Evolutionary conservation across 2,113 vertebrate species (phyloP), one percentile per base, ranked within the genome.

Genomic region (Smithornis capensis): DNA sequence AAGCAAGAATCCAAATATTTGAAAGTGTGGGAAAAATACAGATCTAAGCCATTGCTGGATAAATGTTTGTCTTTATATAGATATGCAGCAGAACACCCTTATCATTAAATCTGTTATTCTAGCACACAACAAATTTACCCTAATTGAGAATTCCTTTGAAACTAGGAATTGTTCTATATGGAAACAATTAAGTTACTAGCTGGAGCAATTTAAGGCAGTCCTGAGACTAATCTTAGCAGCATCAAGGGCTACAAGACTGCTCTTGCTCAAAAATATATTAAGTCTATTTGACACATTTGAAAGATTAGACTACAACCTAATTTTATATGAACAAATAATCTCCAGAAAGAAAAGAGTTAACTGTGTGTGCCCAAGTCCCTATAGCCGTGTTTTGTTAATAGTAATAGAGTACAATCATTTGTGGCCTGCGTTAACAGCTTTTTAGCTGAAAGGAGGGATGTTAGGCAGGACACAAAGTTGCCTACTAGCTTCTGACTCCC

Each of bases 121-220:
- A 84, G 28, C 74, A 91, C 70, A 82, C 52, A 82, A 85, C 62
- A 97, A 62, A 82, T 89, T 94, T 45, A 91, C 40, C 53, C 57
- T 89, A 82, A 87, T 87, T 82, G 65, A 68, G 67, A 87, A 97
- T 69, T 92, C 65, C 78, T 92, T 95, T 96, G 93, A 95, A 92
- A 83, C 11, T 10, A 73, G 57, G 57, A 91, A 82, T 92, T 73
- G 49, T 84, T 91, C 53, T 92, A 28, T 82, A 94, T 80, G 89
- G 93, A 89, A 97, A 69, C 90, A 95, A 93, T 95, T 91, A 96
- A 68, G 83, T 40, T 91, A 92, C 55, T 89, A 89, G 76, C 76
- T 63, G 40, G 42, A 83, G 73, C 86, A 92, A 95, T 96, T 94
- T 91, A 87, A 85, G 78, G 78, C 78, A 87, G 62, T 68, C 50